phyloP scores from a whole-genome alignment of 2,113 vertebrate species.

The Hepsetus odoe region DNA sequence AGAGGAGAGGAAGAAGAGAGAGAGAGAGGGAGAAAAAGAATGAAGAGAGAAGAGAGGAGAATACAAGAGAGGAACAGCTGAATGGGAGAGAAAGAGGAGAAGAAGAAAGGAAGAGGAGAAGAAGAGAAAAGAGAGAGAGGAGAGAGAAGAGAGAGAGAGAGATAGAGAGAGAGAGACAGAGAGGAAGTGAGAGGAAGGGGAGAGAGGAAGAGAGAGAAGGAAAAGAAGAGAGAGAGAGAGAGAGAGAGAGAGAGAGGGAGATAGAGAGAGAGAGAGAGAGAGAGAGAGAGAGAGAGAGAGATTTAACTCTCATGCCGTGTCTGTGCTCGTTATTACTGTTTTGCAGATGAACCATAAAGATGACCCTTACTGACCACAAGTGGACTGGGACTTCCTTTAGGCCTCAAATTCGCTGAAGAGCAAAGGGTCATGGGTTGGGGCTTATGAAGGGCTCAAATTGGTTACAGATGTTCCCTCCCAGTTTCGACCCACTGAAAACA shows the following conservation, averaged over 20 bases:
- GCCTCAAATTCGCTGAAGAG: slow-evolving; percentile 48
- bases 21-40: no score
- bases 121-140: no score
- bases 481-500: slow-evolving; percentile 42
- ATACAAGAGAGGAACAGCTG: no score
- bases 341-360: slow-evolving; percentile 21
- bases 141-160: no score
- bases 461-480: slow-evolving; percentile 68
- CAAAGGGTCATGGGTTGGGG: slow-evolving; percentile 17
- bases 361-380: slow-evolving; percentile 49
- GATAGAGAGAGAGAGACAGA: no score
- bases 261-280: neutral
- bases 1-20: no score
- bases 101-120: no score
- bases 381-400: slow-evolving; percentile 58
- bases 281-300: neutral
- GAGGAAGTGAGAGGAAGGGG: no score
- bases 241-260: neutral
- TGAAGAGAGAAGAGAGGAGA: no score
- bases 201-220: no score
- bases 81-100: no score
- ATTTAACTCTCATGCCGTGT: neutral
- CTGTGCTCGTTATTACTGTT: slow-evolving; percentile 15
- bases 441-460: slow-evolving; percentile 56
- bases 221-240: neutral